Percentiles rank a stretch among this genome's conserved stretches.
phyloP scores from a whole-genome alignment of 2,113 vertebrate genomes.

The Kryptolebias marmoratus region DNA sequence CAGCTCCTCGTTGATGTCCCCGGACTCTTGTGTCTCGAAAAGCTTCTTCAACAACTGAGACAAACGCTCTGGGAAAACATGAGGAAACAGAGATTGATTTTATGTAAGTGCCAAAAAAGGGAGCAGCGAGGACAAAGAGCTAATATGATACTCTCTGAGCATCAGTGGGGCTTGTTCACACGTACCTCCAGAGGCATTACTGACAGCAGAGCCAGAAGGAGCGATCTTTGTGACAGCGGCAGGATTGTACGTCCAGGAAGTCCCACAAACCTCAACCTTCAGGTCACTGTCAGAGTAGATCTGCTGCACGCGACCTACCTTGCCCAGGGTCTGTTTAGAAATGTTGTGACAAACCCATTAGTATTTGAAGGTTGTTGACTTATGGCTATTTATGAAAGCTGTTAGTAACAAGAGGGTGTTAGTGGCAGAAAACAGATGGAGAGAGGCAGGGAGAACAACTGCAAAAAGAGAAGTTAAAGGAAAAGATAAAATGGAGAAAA shows the following conservation, averaged over 20 bases:
- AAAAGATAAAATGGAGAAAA: constrained; percentile 18
- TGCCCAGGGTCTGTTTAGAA: constrained; percentile 91
- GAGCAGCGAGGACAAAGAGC: constrained; percentile 12
- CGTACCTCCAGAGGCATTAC: constrained; percentile 97
- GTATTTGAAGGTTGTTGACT: constrained; percentile 35
- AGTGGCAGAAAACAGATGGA: constrained; percentile 22
- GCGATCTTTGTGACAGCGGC: constrained; percentile 98
- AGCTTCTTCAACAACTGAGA: constrained; percentile 98
- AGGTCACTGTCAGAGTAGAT: constrained; percentile 99
- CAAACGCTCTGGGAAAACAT: constrained; percentile 86
- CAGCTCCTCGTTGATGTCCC: constrained; percentile 98
- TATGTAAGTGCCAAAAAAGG: constrained; percentile 25
- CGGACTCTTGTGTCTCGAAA: constrained; percentile 99
- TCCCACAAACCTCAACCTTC: constrained; percentile 98
- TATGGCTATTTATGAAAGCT: constrained; percentile 18
- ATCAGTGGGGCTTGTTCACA: constrained; percentile 20
- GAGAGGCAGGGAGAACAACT: constrained; percentile 9
- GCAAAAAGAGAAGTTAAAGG: constrained; percentile 9
- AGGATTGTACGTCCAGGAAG: constrained; percentile 98
- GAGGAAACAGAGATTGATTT: constrained; percentile 17
- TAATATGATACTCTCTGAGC: constrained; percentile 32
- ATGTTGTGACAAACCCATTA: constrained; percentile 50
- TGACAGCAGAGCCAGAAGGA: constrained; percentile 94
- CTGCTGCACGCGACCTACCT: constrained; percentile 98
- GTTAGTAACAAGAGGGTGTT: constrained; percentile 32